Evolutionary conservation across 1,140 invertebrate species (phyloP).

Genomic region (Triops longicaudatus): DNA sequence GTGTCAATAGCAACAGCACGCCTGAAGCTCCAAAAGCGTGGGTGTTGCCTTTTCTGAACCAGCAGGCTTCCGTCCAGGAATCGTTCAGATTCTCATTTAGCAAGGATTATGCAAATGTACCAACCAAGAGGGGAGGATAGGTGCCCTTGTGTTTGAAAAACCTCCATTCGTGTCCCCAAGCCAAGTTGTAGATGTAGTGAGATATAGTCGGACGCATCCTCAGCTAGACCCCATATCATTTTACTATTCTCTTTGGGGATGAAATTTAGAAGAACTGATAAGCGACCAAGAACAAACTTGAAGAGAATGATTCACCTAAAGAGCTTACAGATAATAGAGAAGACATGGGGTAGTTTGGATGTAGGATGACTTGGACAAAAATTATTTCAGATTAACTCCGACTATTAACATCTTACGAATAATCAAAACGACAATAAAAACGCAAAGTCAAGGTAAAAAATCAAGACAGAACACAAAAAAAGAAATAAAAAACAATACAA

Average conservation of each 20-base stretch:
- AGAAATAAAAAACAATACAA: too few species aligned
- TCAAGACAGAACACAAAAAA: too few species aligned
- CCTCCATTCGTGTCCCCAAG: background rate
- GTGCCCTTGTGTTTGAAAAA: background rate
- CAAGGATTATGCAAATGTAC: slow-evolving; percentile 5
- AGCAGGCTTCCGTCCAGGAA: background rate
- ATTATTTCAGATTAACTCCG: too few species aligned
- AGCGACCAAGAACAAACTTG: background rate
- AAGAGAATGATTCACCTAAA: background rate
- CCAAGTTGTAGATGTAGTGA: background rate
- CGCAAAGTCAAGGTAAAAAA: too few species aligned
- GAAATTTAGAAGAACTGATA: background rate
- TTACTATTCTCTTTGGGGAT: background rate
- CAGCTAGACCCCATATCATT: background rate
- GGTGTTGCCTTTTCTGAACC: background rate
- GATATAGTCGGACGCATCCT: background rate
- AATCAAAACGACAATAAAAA: too few species aligned
- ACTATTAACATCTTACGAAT: too few species aligned
- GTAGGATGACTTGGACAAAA: too few species aligned
- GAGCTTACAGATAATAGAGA: too few species aligned
- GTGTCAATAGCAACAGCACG: slow-evolving; percentile 1
- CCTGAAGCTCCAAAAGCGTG: background rate
- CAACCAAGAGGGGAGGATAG: background rate
- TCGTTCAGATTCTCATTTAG: slow-evolving; percentile 12
- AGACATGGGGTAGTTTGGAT: too few species aligned